Base-by-base conservation (phyloP, 2,888 invertebrate genomes). In the Epiblema foenella region DNA sequence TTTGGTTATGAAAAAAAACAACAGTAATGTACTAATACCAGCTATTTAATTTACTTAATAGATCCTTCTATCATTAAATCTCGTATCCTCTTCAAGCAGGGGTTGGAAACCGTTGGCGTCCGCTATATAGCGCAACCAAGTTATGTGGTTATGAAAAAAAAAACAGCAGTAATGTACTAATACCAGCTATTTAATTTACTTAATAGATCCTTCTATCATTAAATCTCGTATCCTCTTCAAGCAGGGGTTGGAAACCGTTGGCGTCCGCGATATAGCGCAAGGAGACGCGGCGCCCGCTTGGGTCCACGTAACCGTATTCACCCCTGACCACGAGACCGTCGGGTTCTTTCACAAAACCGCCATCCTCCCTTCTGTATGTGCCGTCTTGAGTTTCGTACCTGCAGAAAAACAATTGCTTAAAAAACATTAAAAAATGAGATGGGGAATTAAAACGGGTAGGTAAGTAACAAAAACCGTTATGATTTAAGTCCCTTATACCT, bases 191-290 rank as follows among this genome's bases (percentile, higher is more conserved):
- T 11, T 11, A 29, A 56, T 51, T n/a, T n/a, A n/a, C n/a, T n/a
- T 73, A 90, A 78, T 90, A 81, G 69, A 92, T 86, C 76, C 85
- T 82, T 79, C 93, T 86, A 76, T 93, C 92, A 68, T 93, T 93
- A 73, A 85, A 91, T 75, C 91, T 82, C 1, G 83, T 83, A 33
- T 85, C 81, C n/a, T 84, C 76, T 7, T 80, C 77, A 4, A 79
- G 67, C 49, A 81, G 80, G 1, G 89, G 88, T 69, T 85, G 89
- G 71, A 83, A 93, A 1, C 96, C 96, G 73, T 94, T 95, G 69
- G 93, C 93, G 75, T 96, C 95, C 9, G 95, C 95, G 0, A 95
- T 86, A 78, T 95, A 95, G 59, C 80, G 84, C 33, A 95, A 82
- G 0, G 79, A 77, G 73, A 87, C 83, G 0, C 76, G 77, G 2